A percentile compares a stretch with the other conserved stretches of the same genome.
Evolutionary conservation across 2,888 invertebrate genomes (phyloP).

Genomic region (Andrena bicolor): DNA sequence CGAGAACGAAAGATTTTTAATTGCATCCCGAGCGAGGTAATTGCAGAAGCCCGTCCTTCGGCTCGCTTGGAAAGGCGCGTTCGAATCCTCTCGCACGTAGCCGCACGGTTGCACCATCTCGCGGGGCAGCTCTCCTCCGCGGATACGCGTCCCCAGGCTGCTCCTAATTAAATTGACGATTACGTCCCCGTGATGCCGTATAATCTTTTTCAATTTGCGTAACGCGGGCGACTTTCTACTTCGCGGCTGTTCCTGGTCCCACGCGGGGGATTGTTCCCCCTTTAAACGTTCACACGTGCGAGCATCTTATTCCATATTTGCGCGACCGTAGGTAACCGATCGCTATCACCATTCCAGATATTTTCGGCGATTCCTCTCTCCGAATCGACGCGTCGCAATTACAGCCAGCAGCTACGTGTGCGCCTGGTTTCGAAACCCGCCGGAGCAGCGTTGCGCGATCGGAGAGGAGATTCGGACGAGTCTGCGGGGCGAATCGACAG

Average conservation of each 20-base stretch:
- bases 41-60: constrained; percentile 50
- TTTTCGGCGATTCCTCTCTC: not conserved
- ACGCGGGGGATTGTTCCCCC: constrained; percentile 30
- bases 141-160: not conserved
- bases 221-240: constrained; percentile 49
- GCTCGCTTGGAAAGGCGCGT: constrained; percentile 43
- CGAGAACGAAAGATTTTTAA: constrained; percentile 50
- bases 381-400: not conserved
- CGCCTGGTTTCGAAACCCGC: not conserved
- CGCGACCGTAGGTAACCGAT: not conserved
- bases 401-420: not conserved
- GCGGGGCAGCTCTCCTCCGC: not conserved
- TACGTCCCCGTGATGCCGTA: constrained; percentile 26
- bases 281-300: constrained; percentile 23
- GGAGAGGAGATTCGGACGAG: constrained; percentile 17
- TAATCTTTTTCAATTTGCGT: constrained; percentile 40
- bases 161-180: constrained; percentile 44
- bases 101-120: constrained; percentile 17
- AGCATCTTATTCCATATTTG: not conserved
- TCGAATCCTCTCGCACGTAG: constrained; percentile 33
- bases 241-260: constrained; percentile 28
- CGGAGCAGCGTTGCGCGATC: not conserved
- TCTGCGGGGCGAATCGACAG: not conserved
- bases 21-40: constrained; percentile 34
- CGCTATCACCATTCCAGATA: not conserved